Conservation (phyloP, 2,797 vertebrate species). For the Lophius americanus region DNA sequence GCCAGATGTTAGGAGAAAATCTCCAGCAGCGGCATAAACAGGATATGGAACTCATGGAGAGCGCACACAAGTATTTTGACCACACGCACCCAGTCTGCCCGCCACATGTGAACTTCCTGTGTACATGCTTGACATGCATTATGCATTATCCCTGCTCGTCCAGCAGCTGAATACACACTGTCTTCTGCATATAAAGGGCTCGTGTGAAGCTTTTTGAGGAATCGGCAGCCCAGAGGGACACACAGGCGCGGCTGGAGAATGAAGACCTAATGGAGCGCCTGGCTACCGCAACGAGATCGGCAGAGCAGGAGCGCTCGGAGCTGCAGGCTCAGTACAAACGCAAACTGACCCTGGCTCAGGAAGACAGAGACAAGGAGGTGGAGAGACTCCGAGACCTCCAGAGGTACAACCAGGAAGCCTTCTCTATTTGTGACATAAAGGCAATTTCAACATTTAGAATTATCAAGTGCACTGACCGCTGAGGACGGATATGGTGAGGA, state of each 20-base stretch:
- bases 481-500: no score
- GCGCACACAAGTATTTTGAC: conserved; percentile 81
- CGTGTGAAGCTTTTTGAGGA: conserved; percentile 86
- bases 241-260: conserved; percentile 77
- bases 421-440: not conserved
- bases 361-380: conserved; percentile 85
- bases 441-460: no score
- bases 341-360: conserved; percentile 77
- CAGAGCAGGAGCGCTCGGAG: conserved; percentile 81
- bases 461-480: not conserved
- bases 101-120: not conserved
- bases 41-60: conserved; percentile 87
- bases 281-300: conserved; percentile 59
- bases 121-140: conserved; percentile 1
- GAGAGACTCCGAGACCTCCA: conserved; percentile 88
- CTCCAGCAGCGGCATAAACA: conserved; percentile 85
- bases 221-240: conserved; percentile 80
- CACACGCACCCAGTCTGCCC: not conserved
- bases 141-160: not conserved
- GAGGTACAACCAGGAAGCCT: conserved; percentile 69
- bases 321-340: conserved; percentile 85
- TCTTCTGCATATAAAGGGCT: conserved; percentile 63
- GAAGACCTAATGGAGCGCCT: conserved; percentile 83
- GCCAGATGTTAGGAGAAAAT: conserved; percentile 82
- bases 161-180: not conserved